These are phyloP conservation scores for Brachionus rotundiformis DNA, from an alignment of 1,140 invertebrate genomes.

Conservation along the genomic window DNA sequence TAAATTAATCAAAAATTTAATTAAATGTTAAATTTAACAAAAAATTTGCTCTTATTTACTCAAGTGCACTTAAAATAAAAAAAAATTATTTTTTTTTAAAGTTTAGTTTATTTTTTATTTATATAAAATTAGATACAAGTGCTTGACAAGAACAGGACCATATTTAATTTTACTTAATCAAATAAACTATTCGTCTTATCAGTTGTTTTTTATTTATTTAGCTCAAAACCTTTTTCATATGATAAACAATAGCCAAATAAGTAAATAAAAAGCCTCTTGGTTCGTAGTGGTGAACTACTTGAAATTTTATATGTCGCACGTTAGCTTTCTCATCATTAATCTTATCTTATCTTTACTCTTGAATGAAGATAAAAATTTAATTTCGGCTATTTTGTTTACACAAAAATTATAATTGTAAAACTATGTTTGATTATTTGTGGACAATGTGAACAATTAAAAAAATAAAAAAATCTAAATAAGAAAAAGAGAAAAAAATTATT, in stretches of 20 bases:
- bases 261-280: neutral
- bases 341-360: slow-evolving; percentile 1
- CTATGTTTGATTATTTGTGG: neutral
- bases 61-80: too few relatives aligned
- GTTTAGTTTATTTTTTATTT: neutral
- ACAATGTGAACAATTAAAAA: neutral
- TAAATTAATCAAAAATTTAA: too few relatives aligned
- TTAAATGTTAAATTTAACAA: too few relatives aligned
- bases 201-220: slow-evolving; percentile 6
- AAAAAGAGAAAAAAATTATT: too few relatives aligned
- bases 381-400: slow-evolving; percentile 3
- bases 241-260: slow-evolving; percentile 3
- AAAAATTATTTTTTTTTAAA: neutral
- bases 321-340: neutral
- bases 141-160: neutral
- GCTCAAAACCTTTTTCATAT: neutral
- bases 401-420: neutral
- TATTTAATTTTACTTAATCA: neutral
- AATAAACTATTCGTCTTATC: slow-evolving; percentile 1
- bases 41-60: too few relatives aligned
- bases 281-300: neutral
- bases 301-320: slow-evolving; percentile 1
- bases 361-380: neutral
- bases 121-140: neutral
- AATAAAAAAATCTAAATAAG: neutral